A percentile compares a stretch with the other conserved stretches of the same genome.
Conservation (phyloP, 1,140 invertebrate genomes). For the Drosophila micromelanica region DNA sequence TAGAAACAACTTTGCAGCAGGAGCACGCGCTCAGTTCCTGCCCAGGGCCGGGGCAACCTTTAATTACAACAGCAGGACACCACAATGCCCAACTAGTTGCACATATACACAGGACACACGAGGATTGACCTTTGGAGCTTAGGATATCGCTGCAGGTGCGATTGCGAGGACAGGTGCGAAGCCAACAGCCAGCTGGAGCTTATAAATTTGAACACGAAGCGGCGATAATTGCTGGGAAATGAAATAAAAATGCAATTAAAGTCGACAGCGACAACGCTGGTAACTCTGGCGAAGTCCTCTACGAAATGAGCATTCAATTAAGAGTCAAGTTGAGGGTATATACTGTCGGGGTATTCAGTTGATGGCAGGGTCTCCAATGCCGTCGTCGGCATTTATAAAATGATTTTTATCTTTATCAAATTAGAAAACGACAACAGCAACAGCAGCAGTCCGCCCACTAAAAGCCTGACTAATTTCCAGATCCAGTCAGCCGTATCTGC, state of each 20-base stretch:
- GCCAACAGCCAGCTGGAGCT: slow-evolving; percentile 31
- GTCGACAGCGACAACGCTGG: slow-evolving; percentile 47
- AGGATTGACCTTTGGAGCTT: slow-evolving; percentile 71
- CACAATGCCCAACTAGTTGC: slow-evolving; percentile 65
- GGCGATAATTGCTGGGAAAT: slow-evolving; percentile 79
- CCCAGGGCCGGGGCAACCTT: slow-evolving; percentile 57
- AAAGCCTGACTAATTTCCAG: slow-evolving; percentile 43
- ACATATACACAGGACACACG: slow-evolving; percentile 26
- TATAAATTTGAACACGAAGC: slow-evolving; percentile 80
- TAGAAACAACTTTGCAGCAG: slow-evolving; percentile 17
- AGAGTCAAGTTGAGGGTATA: slow-evolving; percentile 28
- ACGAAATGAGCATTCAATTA: slow-evolving; percentile 81
- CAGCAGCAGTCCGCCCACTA: slow-evolving; percentile 24
- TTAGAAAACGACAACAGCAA: slow-evolving; percentile 51
- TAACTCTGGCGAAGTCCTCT: slow-evolving; percentile 32
- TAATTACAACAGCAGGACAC: slow-evolving; percentile 71
- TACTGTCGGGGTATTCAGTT: slow-evolving; percentile 59
- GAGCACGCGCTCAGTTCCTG: slow-evolving; percentile 25
- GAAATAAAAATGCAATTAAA: slow-evolving; percentile 83
- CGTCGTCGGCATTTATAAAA: slow-evolving; percentile 67
- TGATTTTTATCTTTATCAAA: slow-evolving; percentile 81
- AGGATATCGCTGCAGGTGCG: slow-evolving; percentile 54
- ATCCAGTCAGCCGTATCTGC: slow-evolving; percentile 68
- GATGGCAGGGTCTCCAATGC: slow-evolving; percentile 43
- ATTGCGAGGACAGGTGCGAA: slow-evolving; percentile 27